Evolutionary conservation across 2,888 invertebrate species (phyloP), one percentile per base, ranked within the genome.

Genomic region (Cyrtodaria siliqua): DNA sequence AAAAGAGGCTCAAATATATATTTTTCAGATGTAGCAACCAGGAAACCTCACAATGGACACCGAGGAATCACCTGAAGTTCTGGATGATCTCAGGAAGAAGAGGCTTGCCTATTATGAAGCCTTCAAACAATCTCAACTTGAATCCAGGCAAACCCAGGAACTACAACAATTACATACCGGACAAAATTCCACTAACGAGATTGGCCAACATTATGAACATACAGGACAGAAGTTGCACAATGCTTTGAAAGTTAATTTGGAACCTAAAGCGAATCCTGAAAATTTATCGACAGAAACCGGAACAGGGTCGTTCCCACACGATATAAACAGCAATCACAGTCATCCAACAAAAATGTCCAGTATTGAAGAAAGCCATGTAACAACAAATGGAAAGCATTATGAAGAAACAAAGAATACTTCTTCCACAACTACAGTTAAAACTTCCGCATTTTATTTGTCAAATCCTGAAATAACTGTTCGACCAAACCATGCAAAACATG

Each of bases 91-190:
- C 0, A 74, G 87, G 23, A 72, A 82, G 53, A 86, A 83, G 66
- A 72, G 88, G 53, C 71, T 88, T 27, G 87, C 86, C 1, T 89
- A 89, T 66, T 88, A 84, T 70, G 68, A 83, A 26, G n/a, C 9
- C n/a, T n/a, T n/a, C n/a, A n/a, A n/a, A n/a, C n/a, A n/a, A n/a
- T n/a, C n/a, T n/a, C n/a, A n/a, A n/a, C n/a, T n/a, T n/a, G n/a
- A n/a, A n/a, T n/a, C n/a, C n/a, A n/a, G n/a, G n/a, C n/a, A n/a
- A n/a, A n/a, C n/a, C n/a, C n/a, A n/a, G n/a, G n/a, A n/a, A n/a
- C n/a, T n/a, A n/a, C n/a, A n/a, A n/a, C n/a, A n/a, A n/a, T n/a
- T n/a, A n/a, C n/a, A n/a, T n/a, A 44, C 16, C 6, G 4, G 6
- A 4, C 4, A 20, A 9, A 6, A 20, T 20, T 44, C 44, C 20